phyloP scores from a whole-genome alignment of 92 coral and sea anemone genomes.

The Phenganax subtilis region DNA sequence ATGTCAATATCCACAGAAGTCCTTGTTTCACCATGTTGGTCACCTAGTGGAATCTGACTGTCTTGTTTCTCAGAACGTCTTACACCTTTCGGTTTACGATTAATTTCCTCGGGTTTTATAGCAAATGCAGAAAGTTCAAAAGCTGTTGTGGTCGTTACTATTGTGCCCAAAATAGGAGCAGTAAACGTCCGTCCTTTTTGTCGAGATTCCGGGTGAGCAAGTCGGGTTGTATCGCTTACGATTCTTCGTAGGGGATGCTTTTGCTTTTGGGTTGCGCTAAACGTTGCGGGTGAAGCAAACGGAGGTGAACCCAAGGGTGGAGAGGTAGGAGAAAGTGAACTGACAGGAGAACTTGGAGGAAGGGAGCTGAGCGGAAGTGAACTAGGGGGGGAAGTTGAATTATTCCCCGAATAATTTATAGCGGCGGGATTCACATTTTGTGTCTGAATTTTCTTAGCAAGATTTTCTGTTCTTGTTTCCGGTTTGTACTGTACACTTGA shows the following conservation, averaged over 20 bases:
- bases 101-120: constrained; percentile 20
- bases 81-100: constrained; percentile 9
- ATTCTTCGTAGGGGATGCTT: constrained; percentile 29
- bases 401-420: too few species aligned
- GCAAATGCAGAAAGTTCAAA: constrained; percentile 30
- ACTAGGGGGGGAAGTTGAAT: neutral
- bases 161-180: constrained; percentile 31
- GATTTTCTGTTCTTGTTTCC: neutral
- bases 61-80: constrained; percentile 46
- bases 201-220: constrained; percentile 9
- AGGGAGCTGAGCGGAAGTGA: neutral
- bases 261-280: neutral
- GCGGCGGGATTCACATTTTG: neutral
- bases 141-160: constrained; percentile 30
- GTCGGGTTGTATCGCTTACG: constrained; percentile 29
- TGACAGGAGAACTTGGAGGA: neutral
- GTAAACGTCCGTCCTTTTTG: constrained; percentile 35
- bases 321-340: neutral
- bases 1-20: constrained; percentile 39
- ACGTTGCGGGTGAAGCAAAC: neutral
- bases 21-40: constrained; percentile 27
- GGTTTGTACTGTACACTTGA: constrained; percentile 48
- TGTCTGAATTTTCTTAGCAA: neutral
- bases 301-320: neutral
- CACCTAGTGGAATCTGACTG: constrained; percentile 37